Percentiles rank a stretch among this genome's conserved stretches.
phyloP scores from a whole-genome alignment of 2,888 invertebrate genomes.

The Octonoba sinensis region DNA sequence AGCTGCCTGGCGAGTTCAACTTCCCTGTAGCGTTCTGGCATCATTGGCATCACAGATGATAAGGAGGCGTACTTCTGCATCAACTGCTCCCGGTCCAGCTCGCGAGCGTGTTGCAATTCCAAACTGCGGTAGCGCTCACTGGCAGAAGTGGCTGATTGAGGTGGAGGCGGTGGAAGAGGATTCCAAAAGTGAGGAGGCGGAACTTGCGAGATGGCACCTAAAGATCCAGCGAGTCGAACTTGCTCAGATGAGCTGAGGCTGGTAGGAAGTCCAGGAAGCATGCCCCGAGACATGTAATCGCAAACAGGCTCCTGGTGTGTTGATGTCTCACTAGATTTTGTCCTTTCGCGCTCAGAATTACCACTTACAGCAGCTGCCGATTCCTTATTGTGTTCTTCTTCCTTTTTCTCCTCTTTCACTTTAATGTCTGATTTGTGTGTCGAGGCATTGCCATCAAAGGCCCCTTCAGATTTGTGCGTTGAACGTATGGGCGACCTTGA shows the following conservation, averaged over 20 bases:
- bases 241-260: constrained; percentile 38
- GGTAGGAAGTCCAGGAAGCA: constrained; percentile 25
- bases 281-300: constrained; percentile 33
- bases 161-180: constrained; percentile 18
- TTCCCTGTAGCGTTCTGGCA: constrained; percentile 52
- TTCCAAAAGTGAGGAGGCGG: constrained; percentile 53
- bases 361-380: background rate
- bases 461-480: constrained; percentile 35
- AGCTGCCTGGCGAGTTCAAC: constrained; percentile 53
- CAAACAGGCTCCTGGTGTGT: constrained; percentile 14
- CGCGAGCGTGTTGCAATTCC: constrained; percentile 45
- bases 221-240: constrained; percentile 43
- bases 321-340: constrained; percentile 20
- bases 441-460: constrained; percentile 16
- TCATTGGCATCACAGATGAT: constrained; percentile 41
- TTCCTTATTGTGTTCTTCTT: constrained; percentile 63
- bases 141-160: constrained; percentile 5
- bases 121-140: constrained; percentile 47
- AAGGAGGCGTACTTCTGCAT: constrained; percentile 62
- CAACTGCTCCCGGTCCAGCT: constrained; percentile 58
- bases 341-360: constrained; percentile 21
- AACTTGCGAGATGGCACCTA: constrained; percentile 43
- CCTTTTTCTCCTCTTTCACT: constrained; percentile 36
- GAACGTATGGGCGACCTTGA: constrained; percentile 61
- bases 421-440: constrained; percentile 7